Base-by-base conservation (phyloP, 2,888 invertebrate genomes). In the Uropetala carovei region DNA sequence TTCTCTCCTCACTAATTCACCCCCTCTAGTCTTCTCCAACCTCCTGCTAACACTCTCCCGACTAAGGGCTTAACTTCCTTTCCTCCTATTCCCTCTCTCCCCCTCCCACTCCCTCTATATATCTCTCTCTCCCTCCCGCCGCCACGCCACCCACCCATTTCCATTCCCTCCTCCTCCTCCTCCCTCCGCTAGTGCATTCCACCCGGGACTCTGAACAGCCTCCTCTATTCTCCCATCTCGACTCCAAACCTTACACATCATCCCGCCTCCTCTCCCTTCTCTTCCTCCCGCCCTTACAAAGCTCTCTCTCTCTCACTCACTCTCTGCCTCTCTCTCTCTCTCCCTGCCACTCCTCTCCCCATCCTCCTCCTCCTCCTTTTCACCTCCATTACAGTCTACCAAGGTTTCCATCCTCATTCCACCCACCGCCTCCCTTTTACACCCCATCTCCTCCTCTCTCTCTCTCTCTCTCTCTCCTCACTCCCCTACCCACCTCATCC, bases 201-300 rank as follows among this genome's bases (percentile, higher is more conserved):
- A 43, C 43, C 43, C 43, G 43, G 43, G 43, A 43, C 43, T 43
- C 43, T 43, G 43, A 43, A 43, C 43, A 43, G 43, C 43, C 43
- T 43, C 43, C 43, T 43, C 43, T 43, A 43, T 83, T 57, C 43
- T 83, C 57, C 83, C 83, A 83, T 83, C 83, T 56, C 57, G 83
- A 57, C n/a, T 57, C 83, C 83, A 18, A n/a, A 43, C 83, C 43
- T 43, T 9, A 43, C 43, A 22, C 43, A 27, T 14, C 9, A 11
- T 43, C 22, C 13, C 81, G n/a, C 57, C 8, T 13, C 57, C 9
- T 56, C n/a, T 56, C 16, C 84, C 18, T 56, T 84, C 57, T 84
- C 13, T n/a, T 57, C 84, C n/a, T 13, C 57, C 57, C n/a, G 13
- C 18, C 60, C 3, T 16, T 60, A 13, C 18, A 18, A 60, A 60